A percentile compares a stretch with the other conserved stretches of the same genome.
Conservation (phyloP, 2,113 vertebrate genomes). For the Neogale vison region DNA sequence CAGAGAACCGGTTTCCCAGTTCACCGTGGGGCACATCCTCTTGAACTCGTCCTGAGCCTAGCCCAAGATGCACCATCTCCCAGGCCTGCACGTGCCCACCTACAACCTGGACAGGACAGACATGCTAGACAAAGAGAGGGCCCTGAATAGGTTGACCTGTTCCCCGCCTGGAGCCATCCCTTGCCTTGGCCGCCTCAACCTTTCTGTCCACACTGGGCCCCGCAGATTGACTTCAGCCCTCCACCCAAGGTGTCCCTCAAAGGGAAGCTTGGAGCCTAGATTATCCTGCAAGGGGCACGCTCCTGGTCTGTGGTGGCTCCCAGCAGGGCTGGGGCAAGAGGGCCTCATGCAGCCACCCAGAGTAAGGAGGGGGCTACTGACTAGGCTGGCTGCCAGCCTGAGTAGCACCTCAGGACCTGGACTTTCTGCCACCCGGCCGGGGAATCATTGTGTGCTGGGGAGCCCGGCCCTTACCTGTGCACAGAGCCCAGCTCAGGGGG, state of each 20-base stretch:
- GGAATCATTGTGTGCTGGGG: too few species aligned
- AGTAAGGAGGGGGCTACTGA: neutral
- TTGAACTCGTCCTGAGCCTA: neutral
- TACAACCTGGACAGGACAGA: neutral
- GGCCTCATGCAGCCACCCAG: neutral
- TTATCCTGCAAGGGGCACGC: fast-evolving
- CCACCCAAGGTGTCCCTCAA: neutral
- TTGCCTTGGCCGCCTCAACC: neutral
- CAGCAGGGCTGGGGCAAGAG: neutral
- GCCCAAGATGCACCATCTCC: neutral
- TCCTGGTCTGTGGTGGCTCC: neutral
- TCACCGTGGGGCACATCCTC: neutral
- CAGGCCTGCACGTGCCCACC: neutral
- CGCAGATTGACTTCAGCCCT: neutral
- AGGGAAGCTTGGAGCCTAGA: neutral
- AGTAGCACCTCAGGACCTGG: too few species aligned
- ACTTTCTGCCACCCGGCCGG: too few species aligned
- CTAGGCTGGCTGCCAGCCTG: neutral
- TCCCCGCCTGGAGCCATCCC: neutral
- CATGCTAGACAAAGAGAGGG: neutral
- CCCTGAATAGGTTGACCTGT: neutral
- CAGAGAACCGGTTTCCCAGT: neutral
- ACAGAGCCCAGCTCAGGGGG: neutral
- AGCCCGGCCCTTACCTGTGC: neutral
- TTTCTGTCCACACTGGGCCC: neutral